Conservation (phyloP, 1,140 invertebrate genomes). For the Macrocentrus cingulum region DNA sequence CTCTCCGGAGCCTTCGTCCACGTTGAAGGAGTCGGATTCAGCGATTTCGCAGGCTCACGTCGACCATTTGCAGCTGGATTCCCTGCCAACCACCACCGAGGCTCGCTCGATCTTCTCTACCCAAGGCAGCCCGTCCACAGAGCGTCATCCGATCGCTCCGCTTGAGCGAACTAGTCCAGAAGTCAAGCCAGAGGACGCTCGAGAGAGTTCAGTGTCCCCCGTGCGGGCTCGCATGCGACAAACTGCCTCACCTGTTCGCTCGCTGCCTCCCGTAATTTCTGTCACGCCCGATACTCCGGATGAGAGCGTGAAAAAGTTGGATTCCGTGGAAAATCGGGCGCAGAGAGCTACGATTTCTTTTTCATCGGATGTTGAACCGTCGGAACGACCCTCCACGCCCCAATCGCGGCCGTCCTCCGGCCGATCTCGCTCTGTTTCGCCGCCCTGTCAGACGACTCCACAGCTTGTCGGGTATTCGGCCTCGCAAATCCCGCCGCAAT, state of each 20-base stretch:
- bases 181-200: conserved; percentile 30
- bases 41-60: too few species aligned
- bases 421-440: conserved; percentile 39
- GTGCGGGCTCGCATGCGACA: conserved; percentile 23
- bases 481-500: conserved; percentile 44
- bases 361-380: conserved; percentile 26
- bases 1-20: neutral
- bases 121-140: conserved; percentile 3
- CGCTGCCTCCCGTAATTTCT: conserved; percentile 53
- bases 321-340: conserved; percentile 32
- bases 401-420: conserved; percentile 19
- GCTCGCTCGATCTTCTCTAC: conserved; percentile 26
- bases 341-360: conserved; percentile 50
- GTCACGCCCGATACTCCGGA: conserved; percentile 48
- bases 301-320: conserved; percentile 7
- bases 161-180: neutral
- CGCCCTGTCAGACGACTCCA: conserved; percentile 2
- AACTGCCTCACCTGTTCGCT: conserved; percentile 52
- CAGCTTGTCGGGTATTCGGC: conserved; percentile 43
- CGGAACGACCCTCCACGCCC: conserved; percentile 34
- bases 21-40: neutral
- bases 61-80: conserved; percentile 22
- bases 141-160: neutral
- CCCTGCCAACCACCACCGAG: conserved; percentile 17
- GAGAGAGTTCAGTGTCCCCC: conserved; percentile 42